Conservation (phyloP, 2,113 vertebrate genomes). For the Plecotus auritus region DNA sequence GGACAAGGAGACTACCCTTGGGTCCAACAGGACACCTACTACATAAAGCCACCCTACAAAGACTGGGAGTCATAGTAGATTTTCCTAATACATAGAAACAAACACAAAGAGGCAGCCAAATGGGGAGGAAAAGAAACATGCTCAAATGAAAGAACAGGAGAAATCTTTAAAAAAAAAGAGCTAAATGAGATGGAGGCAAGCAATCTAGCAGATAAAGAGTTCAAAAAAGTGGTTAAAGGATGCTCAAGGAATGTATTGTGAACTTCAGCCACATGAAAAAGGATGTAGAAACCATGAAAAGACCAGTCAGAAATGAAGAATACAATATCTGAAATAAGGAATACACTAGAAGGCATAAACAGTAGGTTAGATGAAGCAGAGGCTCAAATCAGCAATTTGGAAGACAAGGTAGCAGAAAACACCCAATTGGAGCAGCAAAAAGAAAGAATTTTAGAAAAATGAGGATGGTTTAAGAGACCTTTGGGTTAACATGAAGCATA, state of each 20-base stretch:
- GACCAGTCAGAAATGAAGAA: background rate
- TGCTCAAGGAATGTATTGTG: background rate
- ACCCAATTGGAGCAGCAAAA: background rate
- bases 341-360: background rate
- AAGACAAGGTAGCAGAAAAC: background rate
- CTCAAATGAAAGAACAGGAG: background rate
- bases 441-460: background rate
- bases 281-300: background rate
- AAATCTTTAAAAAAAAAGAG: background rate
- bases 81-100: background rate
- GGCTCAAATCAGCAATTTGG: background rate
- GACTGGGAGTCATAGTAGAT: background rate
- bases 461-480: background rate
- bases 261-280: background rate
- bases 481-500: background rate
- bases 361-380: background rate
- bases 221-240: background rate
- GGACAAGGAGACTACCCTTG: background rate
- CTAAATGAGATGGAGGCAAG: background rate
- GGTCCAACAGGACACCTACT: background rate
- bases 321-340: background rate
- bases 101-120: background rate
- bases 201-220: background rate
- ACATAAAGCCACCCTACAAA: background rate
- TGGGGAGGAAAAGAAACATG: background rate